phyloP scores from a whole-genome alignment of 2,888 invertebrate genomes.

The Emmelina monodactyla region DNA sequence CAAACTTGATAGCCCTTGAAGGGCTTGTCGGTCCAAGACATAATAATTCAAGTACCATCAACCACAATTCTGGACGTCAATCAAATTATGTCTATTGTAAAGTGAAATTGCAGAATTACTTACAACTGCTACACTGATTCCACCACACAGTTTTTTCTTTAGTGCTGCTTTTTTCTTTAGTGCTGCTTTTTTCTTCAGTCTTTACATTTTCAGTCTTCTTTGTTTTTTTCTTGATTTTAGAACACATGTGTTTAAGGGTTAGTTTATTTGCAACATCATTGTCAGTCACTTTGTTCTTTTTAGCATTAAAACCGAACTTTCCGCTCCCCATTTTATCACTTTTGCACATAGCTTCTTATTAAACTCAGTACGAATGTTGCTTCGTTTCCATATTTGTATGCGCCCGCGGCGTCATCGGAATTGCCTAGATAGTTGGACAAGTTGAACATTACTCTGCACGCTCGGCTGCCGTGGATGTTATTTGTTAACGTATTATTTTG shows the following conservation, averaged over 20 bases:
- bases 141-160: constrained; percentile 61
- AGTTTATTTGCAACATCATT: constrained; percentile 40
- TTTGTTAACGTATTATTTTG: constrained; percentile 49
- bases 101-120: constrained; percentile 35
- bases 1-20: constrained; percentile 50
- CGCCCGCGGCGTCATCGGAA: constrained; percentile 25
- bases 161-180: constrained; percentile 13
- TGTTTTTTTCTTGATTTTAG: constrained; percentile 54
- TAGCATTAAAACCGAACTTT: constrained; percentile 45
- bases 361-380: constrained; percentile 14
- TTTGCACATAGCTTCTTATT: constrained; percentile 28
- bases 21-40: constrained; percentile 25
- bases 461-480: constrained; percentile 48
- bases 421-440: constrained; percentile 28
- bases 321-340: constrained; percentile 53
- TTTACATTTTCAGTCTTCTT: constrained; percentile 58
- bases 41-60: too few species aligned
- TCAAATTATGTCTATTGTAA: not conserved
- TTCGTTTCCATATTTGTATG: constrained; percentile 22
- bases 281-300: constrained; percentile 51
- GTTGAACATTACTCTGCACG: constrained; percentile 26
- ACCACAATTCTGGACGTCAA: too few species aligned
- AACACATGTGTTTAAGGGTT: constrained; percentile 57
- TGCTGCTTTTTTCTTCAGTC: constrained; percentile 33
- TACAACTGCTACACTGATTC: constrained; percentile 58